Evolutionary conservation across 2,113 vertebrate genomes (phyloP).

Genomic region (Apus apus): DNA sequence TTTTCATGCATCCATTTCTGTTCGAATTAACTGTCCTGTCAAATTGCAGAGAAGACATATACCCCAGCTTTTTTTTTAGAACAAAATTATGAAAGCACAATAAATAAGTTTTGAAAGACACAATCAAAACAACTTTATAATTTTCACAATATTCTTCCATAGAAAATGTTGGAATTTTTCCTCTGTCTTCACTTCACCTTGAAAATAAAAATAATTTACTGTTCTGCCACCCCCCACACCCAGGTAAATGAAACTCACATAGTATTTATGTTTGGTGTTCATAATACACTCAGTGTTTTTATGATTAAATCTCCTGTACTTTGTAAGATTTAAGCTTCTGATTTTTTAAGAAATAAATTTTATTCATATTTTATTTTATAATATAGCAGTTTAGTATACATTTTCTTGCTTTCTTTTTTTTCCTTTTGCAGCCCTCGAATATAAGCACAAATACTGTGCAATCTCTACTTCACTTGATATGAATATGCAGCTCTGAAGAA

Average conservation of each 20-base stretch:
- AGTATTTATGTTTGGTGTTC: background rate
- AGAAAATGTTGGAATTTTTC: background rate
- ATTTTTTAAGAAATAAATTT: background rate
- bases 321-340: background rate
- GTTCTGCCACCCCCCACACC: rapidly evolving
- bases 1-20: background rate
- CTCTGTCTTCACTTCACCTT: background rate
- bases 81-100: background rate
- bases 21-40: background rate
- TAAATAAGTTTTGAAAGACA: background rate
- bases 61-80: background rate
- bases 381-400: background rate
- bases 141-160: background rate
- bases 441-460: background rate
- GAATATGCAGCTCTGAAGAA: background rate
- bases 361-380: background rate
- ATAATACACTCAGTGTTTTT: background rate
- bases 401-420: background rate
- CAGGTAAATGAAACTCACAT: background rate
- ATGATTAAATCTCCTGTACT: background rate
- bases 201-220: background rate
- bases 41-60: background rate
- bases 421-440: background rate
- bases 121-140: background rate
- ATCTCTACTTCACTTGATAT: background rate